Conservation (phyloP, 2,888 invertebrate species). For the Agonopterix arenella region DNA sequence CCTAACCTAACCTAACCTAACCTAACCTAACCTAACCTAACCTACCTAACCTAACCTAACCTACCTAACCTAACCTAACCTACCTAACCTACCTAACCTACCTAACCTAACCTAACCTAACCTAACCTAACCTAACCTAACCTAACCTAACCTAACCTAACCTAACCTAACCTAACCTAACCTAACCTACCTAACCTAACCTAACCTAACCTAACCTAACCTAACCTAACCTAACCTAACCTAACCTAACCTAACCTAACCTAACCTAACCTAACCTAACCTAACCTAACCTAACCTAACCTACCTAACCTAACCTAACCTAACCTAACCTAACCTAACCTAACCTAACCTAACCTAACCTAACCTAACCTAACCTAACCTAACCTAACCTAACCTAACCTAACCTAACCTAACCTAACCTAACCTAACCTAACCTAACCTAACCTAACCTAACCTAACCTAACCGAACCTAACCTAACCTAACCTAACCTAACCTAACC, state of each 20-base stretch:
- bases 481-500: slow-evolving; percentile 6
- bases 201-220: slow-evolving; percentile 5
- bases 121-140: slow-evolving; percentile 5
- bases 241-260: slow-evolving; percentile 5
- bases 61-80: slow-evolving; percentile 5
- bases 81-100: slow-evolving; percentile 4
- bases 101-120: slow-evolving; percentile 5
- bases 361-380: slow-evolving; percentile 6
- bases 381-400: slow-evolving; percentile 6
- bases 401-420: slow-evolving; percentile 6
- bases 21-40: slow-evolving; percentile 5
- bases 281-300: slow-evolving; percentile 5
- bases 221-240: slow-evolving; percentile 5
- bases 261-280: slow-evolving; percentile 5
- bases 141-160: slow-evolving; percentile 5
- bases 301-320: slow-evolving; percentile 4
- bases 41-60: slow-evolving; percentile 5
- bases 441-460: slow-evolving; percentile 6
- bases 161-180: slow-evolving; percentile 5
- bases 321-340: slow-evolving; percentile 5
- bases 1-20: slow-evolving; percentile 5
- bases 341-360: slow-evolving; percentile 6
- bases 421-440: slow-evolving; percentile 6
- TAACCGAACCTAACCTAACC: slow-evolving; percentile 6
- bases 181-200: slow-evolving; percentile 5